phyloP scores from a whole-genome alignment of 1,140 invertebrate genomes.

The Meteorus sp. region DNA sequence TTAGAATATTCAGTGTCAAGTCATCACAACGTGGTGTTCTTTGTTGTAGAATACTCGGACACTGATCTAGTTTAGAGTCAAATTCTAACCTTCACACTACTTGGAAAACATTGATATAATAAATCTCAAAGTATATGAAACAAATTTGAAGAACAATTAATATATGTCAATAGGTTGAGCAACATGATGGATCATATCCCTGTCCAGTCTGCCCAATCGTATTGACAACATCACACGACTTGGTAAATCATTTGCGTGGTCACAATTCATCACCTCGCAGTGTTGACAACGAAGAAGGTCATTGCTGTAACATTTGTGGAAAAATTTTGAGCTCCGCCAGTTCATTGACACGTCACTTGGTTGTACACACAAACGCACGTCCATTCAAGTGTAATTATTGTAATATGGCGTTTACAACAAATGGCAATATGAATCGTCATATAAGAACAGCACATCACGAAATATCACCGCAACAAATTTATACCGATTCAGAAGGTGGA shows the following conservation, averaged over 20 bases:
- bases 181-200: constrained; percentile 35
- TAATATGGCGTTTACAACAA: constrained; percentile 82
- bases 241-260: constrained; percentile 65
- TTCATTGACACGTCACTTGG: constrained; percentile 74
- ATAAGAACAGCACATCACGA: constrained; percentile 68
- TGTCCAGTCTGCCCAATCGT: constrained; percentile 64
- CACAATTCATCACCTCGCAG: constrained; percentile 58
- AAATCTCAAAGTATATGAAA: neutral
- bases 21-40: no score
- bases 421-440: constrained; percentile 87
- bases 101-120: no score
- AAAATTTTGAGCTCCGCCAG: constrained; percentile 74
- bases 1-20: no score
- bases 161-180: constrained; percentile 30
- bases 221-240: constrained; percentile 58
- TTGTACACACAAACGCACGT: constrained; percentile 75
- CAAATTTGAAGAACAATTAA: neutral
- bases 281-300: constrained; percentile 48
- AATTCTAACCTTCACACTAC: no score
- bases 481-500: constrained; percentile 48
- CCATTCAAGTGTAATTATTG: constrained; percentile 80
- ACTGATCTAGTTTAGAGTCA: no score
- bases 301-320: constrained; percentile 53
- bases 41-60: no score
- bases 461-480: constrained; percentile 38